A percentile compares a stretch with the other conserved stretches of the same genome.
phyloP scores from a whole-genome alignment of 2,797 vertebrate genomes.

The Apogon talboti region DNA sequence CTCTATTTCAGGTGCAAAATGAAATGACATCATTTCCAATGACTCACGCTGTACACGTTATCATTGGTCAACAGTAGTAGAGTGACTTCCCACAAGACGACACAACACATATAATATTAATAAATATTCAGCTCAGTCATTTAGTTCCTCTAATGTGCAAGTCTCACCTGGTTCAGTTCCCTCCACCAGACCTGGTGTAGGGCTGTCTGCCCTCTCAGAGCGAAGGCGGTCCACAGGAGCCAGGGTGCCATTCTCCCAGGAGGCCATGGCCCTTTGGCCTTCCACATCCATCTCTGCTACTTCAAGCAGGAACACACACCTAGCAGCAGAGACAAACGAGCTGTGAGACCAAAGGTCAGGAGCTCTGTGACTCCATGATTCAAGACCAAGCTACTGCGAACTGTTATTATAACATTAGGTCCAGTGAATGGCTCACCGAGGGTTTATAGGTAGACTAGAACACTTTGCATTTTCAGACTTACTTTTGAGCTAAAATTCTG shows the following conservation, averaged over 20 bases:
- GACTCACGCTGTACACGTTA: too few relatives aligned
- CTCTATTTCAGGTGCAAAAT: background rate
- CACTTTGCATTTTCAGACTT: background rate
- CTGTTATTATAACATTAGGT: background rate
- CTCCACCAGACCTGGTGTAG: slow-evolving; percentile 91
- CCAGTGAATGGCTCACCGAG: background rate
- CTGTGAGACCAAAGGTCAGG: slow-evolving; percentile 41
- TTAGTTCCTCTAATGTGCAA: background rate
- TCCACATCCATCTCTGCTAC: slow-evolving; percentile 87
- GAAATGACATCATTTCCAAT: background rate
- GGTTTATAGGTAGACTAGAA: background rate
- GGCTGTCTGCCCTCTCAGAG: slow-evolving; percentile 89
- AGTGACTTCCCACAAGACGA: background rate
- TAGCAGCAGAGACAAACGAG: slow-evolving; percentile 23
- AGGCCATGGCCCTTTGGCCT: slow-evolving; percentile 78
- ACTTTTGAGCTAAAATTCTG: background rate
- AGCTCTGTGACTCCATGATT: background rate
- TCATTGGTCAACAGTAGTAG: too few relatives aligned
- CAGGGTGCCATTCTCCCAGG: slow-evolving; percentile 85
- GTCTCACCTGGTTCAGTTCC: slow-evolving; percentile 93
- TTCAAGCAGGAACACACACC: slow-evolving; percentile 39
- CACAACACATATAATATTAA: background rate
- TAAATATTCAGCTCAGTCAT: background rate
- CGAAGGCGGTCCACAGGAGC: slow-evolving; percentile 83
- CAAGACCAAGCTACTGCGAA: background rate